phyloP scores from a whole-genome alignment of 2,113 vertebrate species.

The Hippocampus zosterae region DNA sequence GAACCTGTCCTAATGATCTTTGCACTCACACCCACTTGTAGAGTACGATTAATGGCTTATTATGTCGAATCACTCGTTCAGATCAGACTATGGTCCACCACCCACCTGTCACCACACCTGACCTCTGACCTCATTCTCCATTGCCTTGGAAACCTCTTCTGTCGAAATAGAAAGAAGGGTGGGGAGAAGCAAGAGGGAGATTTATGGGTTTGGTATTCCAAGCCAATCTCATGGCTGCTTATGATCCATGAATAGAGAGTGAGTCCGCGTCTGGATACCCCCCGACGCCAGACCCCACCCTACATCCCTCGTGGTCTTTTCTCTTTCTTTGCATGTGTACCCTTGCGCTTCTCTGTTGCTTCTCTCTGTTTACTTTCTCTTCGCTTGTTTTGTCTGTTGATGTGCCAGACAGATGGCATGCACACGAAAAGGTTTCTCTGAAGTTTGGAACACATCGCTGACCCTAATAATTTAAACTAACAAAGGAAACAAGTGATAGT shows the following conservation, averaged over 20 bases:
- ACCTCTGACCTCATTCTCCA: constrained; percentile 92
- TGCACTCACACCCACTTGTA: constrained; percentile 51
- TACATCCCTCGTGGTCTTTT: constrained; percentile 10
- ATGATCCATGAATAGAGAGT: constrained; percentile 93
- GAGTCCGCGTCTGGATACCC: constrained; percentile 69
- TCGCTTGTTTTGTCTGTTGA: constrained; percentile 60
- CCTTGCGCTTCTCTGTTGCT: constrained; percentile 19
- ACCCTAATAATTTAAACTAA: constrained; percentile 58
- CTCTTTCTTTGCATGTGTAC: constrained; percentile 24
- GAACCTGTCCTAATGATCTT: constrained; percentile 86
- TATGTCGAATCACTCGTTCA: constrained; percentile 99
- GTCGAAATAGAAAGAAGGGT: constrained; percentile 55
- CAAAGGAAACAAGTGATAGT: constrained; percentile 35
- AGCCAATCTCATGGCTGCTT: constrained; percentile 92
- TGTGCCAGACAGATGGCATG: constrained; percentile 93
- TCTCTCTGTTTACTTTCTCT: constrained; percentile 19
- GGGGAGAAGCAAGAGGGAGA: constrained; percentile 60
- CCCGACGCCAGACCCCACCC: neutral
- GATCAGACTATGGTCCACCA: constrained; percentile 85
- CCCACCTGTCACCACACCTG: constrained; percentile 75
- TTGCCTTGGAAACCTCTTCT: constrained; percentile 85
- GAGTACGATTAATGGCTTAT: constrained; percentile 97
- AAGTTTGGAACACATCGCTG: constrained; percentile 79
- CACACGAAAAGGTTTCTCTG: constrained; percentile 87
- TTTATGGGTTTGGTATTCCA: constrained; percentile 89